These are phyloP conservation scores for Autographa pulchrina DNA, from an alignment of 2,888 invertebrate species.

Conservation along the genomic window DNA sequence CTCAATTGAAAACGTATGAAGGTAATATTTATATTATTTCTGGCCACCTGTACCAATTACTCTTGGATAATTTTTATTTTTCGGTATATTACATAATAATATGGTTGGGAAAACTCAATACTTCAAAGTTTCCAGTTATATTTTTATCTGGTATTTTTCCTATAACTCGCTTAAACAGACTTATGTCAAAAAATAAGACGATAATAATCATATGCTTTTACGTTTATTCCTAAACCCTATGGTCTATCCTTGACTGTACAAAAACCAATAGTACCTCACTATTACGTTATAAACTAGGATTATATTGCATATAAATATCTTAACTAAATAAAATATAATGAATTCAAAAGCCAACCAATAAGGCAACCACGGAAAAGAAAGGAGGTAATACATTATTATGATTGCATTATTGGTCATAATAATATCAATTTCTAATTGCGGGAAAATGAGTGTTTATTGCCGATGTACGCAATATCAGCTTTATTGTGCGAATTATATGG, in stretches of 20 bases:
- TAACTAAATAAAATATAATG: too few relatives aligned
- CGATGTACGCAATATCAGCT: not conserved
- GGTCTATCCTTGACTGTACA: too few relatives aligned
- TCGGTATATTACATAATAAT: not conserved
- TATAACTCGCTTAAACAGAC: too few relatives aligned
- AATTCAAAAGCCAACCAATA: too few relatives aligned
- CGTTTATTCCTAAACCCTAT: too few relatives aligned
- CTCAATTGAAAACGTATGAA: slow-evolving; percentile 13
- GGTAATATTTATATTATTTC: not conserved
- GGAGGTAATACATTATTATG: not conserved
- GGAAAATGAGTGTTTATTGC: not conserved
- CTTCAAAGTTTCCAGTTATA: not conserved
- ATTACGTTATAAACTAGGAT: too few relatives aligned
- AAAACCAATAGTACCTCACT: too few relatives aligned
- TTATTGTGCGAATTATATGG: too few relatives aligned
- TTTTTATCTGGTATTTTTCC: not conserved
- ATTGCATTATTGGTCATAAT: not conserved
- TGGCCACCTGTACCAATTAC: not conserved
- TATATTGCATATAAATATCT: too few relatives aligned
- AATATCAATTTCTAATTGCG: not conserved
- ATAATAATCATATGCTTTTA: too few relatives aligned
- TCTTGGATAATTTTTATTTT: not conserved
- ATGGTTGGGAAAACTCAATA: too few relatives aligned
- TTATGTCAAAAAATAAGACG: too few relatives aligned
- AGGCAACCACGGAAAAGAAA: not conserved